Evolutionary conservation across 2,113 vertebrate species (phyloP), one percentile per base, ranked within the genome.

Genomic region (Anoura caudifer): DNA sequence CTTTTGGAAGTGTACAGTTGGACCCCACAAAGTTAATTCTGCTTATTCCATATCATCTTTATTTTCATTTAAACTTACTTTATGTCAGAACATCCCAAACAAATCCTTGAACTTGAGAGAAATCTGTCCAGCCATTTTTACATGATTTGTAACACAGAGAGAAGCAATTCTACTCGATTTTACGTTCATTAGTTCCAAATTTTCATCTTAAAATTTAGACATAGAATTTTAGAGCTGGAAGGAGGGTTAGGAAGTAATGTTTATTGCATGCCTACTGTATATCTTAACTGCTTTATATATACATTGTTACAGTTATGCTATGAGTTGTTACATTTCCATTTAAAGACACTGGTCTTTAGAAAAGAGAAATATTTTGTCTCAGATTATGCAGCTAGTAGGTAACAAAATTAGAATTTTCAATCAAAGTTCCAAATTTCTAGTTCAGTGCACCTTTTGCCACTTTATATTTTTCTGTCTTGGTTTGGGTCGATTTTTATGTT

Each of bases 131-230:
- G 79, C 54, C 28, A 79, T 61, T 86, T 65, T 76, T 82, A 59
- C 0, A 2, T 61, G 52, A 86, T 72, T 26, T 93, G 65, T 84
- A 83, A 43, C 22, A 77, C 6, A 69, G 20, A 63, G 22, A 41
- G n/a, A 82, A 81, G n/a, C 41, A 84, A 90, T 65, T 93, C 73
- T n/a, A 26, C 50, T 52, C 24, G 7, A 76, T 72, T 65, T 70
- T 26, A 95, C 17, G 38, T 76, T 89, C n/a, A 12, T 59, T 87
- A 12, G 45, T 76, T 91, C n/a, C 6, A 72, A 65, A 72, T 91
- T 47, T 76, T 88, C 38, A 67, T 93, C 50, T 81, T 90, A 92
- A 92, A 95, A 73, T 85, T 65, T 82, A 90, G 56, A 54, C 36
- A 28, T 43, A 91, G 54, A 92, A 65, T 50, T 90, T 97, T 73